A percentile compares a stretch with the other conserved stretches of the same genome.
Evolutionary conservation across 2,797 vertebrate species (phyloP).

Genomic region (Vipera ursinii): DNA sequence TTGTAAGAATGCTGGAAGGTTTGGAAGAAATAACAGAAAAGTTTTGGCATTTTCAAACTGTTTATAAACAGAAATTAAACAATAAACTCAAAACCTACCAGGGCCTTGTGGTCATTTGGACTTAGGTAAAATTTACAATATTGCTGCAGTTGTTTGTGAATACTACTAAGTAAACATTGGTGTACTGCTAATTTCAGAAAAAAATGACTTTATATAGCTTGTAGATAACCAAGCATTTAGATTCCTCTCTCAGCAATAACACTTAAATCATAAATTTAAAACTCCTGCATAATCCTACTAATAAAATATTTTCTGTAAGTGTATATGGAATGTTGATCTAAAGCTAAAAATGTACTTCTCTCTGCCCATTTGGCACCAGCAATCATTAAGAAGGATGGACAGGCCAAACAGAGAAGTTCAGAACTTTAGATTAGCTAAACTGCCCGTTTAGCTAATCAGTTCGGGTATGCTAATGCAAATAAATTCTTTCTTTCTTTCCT

Average conservation of each 20-base stretch:
- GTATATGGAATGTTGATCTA: not conserved
- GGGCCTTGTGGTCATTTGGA: slow-evolving; percentile 27
- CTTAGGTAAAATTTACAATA: slow-evolving; percentile 22
- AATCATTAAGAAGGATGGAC: not conserved
- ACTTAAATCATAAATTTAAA: not conserved
- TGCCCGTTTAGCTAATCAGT: not conserved
- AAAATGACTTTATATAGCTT: not conserved
- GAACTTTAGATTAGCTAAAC: too few species aligned
- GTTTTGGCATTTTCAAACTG: slow-evolving; percentile 57
- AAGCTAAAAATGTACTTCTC: not conserved
- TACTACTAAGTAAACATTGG: not conserved
- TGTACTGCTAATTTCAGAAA: not conserved
- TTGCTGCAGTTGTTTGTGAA: slow-evolving; percentile 18
- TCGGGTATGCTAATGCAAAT: not conserved
- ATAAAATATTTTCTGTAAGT: not conserved
- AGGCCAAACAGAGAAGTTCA: not conserved
- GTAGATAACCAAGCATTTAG: not conserved
- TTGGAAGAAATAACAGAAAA: not conserved
- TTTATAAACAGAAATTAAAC: slow-evolving; percentile 8
- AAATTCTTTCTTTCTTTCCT: not conserved
- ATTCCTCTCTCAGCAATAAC: slow-evolving; percentile 21
- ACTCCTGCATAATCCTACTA: not conserved
- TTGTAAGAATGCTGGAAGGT: slow-evolving; percentile 30
- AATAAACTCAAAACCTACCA: slow-evolving; percentile 22
- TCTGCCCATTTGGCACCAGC: not conserved